These are phyloP conservation scores for Microcebus tavaratra DNA, from an alignment of 2,113 vertebrate genomes.

Conservation along the genomic window DNA sequence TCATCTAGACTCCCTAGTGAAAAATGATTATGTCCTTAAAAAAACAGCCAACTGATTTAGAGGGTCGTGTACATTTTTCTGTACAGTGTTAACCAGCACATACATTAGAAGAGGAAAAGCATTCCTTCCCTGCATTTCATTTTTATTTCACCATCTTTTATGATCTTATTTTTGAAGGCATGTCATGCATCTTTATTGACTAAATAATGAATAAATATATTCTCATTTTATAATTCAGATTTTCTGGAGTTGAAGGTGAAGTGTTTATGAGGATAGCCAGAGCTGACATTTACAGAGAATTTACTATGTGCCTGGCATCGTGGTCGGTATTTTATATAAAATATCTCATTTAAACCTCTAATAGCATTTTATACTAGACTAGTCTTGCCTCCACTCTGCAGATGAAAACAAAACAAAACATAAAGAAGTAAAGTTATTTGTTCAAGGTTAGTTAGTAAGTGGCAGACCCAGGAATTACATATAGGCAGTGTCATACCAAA, in stretches of 20 bases:
- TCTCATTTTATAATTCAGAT: background rate
- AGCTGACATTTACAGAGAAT: background rate
- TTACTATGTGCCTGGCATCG: background rate
- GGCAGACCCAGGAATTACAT: background rate
- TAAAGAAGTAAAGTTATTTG: background rate
- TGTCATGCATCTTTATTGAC: background rate
- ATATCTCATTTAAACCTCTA: background rate
- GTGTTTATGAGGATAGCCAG: background rate
- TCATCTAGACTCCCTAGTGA: background rate
- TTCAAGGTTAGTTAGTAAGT: background rate
- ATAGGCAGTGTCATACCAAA: background rate
- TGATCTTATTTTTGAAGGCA: background rate
- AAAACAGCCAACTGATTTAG: background rate
- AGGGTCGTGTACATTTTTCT: background rate
- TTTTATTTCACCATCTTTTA: background rate
- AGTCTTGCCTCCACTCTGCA: background rate
- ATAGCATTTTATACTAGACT: background rate
- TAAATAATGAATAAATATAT: background rate
- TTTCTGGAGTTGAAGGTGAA: background rate
- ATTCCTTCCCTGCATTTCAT: background rate
- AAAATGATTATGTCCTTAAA: background rate
- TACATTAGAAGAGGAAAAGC: rapidly evolving
- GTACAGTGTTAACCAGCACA: background rate
- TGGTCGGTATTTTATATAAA: background rate
- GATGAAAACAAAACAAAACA: background rate